Evolutionary conservation across 2,113 vertebrate genomes (phyloP).

Genomic region (Psophia crepitans): DNA sequence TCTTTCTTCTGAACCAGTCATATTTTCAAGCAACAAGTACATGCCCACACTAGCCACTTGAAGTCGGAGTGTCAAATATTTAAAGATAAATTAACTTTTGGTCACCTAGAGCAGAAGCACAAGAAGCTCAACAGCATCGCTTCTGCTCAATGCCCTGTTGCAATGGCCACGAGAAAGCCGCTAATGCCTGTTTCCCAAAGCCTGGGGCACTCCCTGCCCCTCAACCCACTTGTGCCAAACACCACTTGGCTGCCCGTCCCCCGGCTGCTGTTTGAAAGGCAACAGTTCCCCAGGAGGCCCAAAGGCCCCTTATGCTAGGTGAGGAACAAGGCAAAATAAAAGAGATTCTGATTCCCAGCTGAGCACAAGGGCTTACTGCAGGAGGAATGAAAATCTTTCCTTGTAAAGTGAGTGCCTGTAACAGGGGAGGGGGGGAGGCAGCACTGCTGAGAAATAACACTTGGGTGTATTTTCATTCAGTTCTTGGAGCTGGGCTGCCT

Average conservation of each 20-base stretch:
- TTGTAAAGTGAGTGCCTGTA: not conserved
- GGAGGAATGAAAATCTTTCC: not conserved
- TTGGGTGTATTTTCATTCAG: not conserved
- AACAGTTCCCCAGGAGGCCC: not conserved
- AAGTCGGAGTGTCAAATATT: not conserved
- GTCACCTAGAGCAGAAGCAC: not conserved
- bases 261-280: not conserved
- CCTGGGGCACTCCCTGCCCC: not conserved
- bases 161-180: not conserved
- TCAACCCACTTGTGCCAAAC: not conserved
- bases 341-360: not conserved
- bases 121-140: not conserved
- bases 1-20: not conserved
- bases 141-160: not conserved
- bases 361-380: not conserved
- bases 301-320: not conserved
- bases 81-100: not conserved
- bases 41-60: not conserved
- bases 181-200: too few species aligned
- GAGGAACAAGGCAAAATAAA: not conserved
- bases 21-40: not conserved
- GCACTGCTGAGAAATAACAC: not conserved
- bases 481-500: not conserved
- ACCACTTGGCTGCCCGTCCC: rapidly evolving
- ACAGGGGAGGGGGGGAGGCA: rapidly evolving